These are phyloP conservation scores for Pleuronectes platessa DNA, from an alignment of 2,113 vertebrate species.

Conservation along the genomic window DNA sequence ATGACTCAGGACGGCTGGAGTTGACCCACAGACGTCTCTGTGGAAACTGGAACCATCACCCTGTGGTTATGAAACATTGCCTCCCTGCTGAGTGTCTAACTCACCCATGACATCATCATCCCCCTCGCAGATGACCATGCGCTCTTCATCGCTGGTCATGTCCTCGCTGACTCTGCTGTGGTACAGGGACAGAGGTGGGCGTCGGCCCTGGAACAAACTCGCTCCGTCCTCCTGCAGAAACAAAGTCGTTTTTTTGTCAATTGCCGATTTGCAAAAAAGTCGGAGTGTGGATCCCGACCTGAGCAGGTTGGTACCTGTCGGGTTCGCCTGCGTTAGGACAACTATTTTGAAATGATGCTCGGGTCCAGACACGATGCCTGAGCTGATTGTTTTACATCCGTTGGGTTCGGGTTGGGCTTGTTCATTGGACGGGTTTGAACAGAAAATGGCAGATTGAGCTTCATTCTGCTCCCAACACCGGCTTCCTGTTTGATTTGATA, in stretches of 20 bases:
- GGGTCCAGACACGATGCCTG: no score
- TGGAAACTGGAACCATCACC: constrained; percentile 48
- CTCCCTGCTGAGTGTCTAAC: constrained; percentile 55
- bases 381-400: no score
- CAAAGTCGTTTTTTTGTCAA: not conserved
- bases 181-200: constrained; percentile 67
- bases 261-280: no score
- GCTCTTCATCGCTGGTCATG: constrained; percentile 92
- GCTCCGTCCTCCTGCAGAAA: constrained; percentile 66
- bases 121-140: constrained; percentile 93
- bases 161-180: constrained; percentile 87
- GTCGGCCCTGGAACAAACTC: constrained; percentile 55
- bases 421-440: no score
- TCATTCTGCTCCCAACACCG: no score
- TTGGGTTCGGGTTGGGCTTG: no score
- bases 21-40: constrained; percentile 3
- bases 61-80: not conserved
- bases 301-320: no score
- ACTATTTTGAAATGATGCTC: no score
- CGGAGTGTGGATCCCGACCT: no score
- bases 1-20: constrained; percentile 22
- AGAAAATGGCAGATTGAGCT: no score
- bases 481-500: no score
- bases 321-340: no score
- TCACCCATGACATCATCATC: constrained; percentile 92